Evolutionary conservation across 2,113 vertebrate species (phyloP), one percentile per base, ranked within the genome.

Genomic region (Haliaeetus leucogaster): DNA sequence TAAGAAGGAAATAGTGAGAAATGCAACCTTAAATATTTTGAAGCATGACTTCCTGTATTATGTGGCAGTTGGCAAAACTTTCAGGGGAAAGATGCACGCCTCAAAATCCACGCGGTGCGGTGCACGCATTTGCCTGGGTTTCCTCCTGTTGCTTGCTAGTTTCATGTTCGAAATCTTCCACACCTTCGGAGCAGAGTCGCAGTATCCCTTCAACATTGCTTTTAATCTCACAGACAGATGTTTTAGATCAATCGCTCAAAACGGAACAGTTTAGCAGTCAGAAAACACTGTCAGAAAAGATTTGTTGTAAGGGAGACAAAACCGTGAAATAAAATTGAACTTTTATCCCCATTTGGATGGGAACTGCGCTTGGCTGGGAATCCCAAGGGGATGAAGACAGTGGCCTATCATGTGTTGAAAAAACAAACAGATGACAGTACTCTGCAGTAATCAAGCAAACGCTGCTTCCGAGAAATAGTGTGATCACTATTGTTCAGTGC

Each of bases 1-100:
- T 97, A 98, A 98, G 94, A 95, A 97, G 97, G 97, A 98, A 98
- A 98, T 98, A 96, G 96, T 97, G 97, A 98, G 96, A 98, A 98
- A 97, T 42, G 91, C 97, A 98, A 98, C 95, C 97, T 98, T 98
- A 97, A 98, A 98, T 98, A 98, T 98, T 98, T 98, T 97, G 97
- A 97, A 98, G 97, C 96, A 88, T 38, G 91, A 96, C 97, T 98
- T 98, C 63, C 71, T 97, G 95, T 93, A 97, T 95, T 95, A 97
- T 97, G 92, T 94, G 96, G 95, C 96, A 94, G 93, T 96, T 98
- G 97, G 97, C 95, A 97, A 96, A 95, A 94, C 62, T 91, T 97
- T 78, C 85, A 5, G 26, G 89, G 85, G 95, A 93, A 73, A 96
- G 97, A 96, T 80, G 95, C 89, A 65, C 6, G 50, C 67, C 82